phyloP scores from a whole-genome alignment of 1,140 invertebrate genomes.

The Drosophila santomea region DNA sequence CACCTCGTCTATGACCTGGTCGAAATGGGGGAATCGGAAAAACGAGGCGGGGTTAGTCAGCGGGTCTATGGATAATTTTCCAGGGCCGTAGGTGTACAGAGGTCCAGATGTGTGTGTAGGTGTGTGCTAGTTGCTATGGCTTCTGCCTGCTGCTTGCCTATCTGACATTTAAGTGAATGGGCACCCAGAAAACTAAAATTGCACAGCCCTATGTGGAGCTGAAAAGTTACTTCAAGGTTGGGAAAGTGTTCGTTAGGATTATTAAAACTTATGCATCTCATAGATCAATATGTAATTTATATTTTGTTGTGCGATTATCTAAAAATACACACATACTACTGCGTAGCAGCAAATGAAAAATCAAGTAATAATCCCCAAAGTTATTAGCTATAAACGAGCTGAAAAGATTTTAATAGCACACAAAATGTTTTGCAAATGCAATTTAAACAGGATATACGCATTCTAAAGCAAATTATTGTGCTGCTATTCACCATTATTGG shows the following conservation, averaged over 20 bases:
- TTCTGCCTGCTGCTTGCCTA: slow-evolving; percentile 34
- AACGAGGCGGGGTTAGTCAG: slow-evolving; percentile 24
- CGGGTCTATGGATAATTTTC: slow-evolving; percentile 3
- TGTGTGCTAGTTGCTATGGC: slow-evolving; percentile 64
- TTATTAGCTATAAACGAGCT: background rate
- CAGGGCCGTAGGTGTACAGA: slow-evolving; percentile 1
- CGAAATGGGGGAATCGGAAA: background rate
- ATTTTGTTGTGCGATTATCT: background rate
- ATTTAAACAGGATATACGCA: background rate
- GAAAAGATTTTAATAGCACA: background rate
- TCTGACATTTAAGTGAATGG: slow-evolving; percentile 37
- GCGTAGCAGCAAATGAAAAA: background rate
- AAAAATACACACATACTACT: background rate
- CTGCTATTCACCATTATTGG: background rate
- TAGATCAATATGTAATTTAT: too few species aligned
- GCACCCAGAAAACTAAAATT: slow-evolving; percentile 1
- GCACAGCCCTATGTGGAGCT: background rate
- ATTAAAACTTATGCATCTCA: background rate
- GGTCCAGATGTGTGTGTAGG: slow-evolving; percentile 5
- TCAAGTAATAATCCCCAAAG: background rate
- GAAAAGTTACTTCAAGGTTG: background rate
- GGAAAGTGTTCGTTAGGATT: slow-evolving; percentile 5
- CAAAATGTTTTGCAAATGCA: background rate
- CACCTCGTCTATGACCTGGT: slow-evolving; percentile 39
- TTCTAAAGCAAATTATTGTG: background rate